Evolutionary conservation across 2,113 vertebrate species (phyloP), one percentile per base, ranked within the genome.

Genomic region (chimpanzee (Pan troglodytes)): DNA sequence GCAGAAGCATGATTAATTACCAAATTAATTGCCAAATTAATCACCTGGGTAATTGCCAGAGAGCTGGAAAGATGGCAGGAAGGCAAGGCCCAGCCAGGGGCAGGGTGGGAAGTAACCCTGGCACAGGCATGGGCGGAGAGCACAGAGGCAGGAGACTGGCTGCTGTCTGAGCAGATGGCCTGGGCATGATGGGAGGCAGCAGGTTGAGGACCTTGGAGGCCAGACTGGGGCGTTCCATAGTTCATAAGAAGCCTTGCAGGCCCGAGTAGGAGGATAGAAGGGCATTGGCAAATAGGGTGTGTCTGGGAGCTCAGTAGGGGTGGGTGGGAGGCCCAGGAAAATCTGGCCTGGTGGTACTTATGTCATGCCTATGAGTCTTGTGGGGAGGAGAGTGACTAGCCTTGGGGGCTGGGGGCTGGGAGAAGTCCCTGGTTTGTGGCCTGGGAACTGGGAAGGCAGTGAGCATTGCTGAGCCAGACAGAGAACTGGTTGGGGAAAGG

Each of bases 21-120:
- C 78, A 96, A 92, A 90, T 94, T 97, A 97, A 96, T 89, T 89
- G 73, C 64, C 93, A 97, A 93, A 96, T 93, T 93, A 98, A 97
- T 97, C 96, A 95, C 68, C 80, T 3, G 2, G 35, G 75, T 96
- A 96, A 97, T 94, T 97, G 97, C 87, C 87, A 84, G 83, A 94
- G 75, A 81, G 76, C 80, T 78, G 80, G 64, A 87, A n/a, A 52
- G 81, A 95, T 13, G 70, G 32, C 22, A 85, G n/a, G 12, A 48
- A 90, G 59, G n/a, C 76, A 50, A 87, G 48, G 79, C 64, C 35
- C 59, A 73, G 95, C 4, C 59, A 40, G 45, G 52, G 50, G 57
- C 79, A 40, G 64, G 61, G 27, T 10, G 4, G 43, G 68, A 25
- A 11, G n/a, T 83, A 13, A 59, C n/a, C 61, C 23, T 4, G 76